Base-by-base conservation (phyloP, 1,140 invertebrate species). In the Drosophila orosa region DNA sequence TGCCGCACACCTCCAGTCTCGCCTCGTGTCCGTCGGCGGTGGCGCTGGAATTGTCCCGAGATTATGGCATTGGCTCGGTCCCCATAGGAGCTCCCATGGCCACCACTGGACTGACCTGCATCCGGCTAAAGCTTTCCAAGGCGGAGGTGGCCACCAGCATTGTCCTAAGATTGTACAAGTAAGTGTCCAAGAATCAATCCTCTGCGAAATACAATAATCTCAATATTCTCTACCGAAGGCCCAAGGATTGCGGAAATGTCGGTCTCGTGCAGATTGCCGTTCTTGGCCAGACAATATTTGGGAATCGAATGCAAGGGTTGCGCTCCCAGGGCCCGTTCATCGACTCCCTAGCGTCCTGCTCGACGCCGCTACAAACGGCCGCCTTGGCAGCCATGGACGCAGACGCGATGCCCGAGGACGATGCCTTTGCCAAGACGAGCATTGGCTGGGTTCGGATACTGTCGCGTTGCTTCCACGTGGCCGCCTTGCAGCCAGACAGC, bases 1-100 rank as follows among this genome's bases (percentile, higher is more conserved):
- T 97, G 87, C 97, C 97, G 8, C 97, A 98, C 92, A 94, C 96
- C 45, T 95, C 96, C 10, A 96, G 96, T 35, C 92, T 98, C 17
- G 95, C 96, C 94, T 96, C 97, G 6, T 98, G 97, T 80, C 97
- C 98, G 6, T 97, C 97, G 9, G 96, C 96, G n/a, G 96, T 98
- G 2, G 96, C 96, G 10, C 92, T 98, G 31, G 97, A 98, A 92
- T 93, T 95, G 27, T 93, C 93, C 0, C 87, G 94, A 8, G 94
- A 94, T 62, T 94, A 93, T 17, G 95, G 94, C 39, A 93, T 93
- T 50, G 93, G 93, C 0, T 93, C 93, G 1, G 90, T 94, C 25
- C 94, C 94, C 3, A 92, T 94, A 8, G 93, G 93, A 5, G 93
- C 94, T 45, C 96, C 96, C 13, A 93, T 97, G 83, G 93, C 95